Conservation (phyloP, 1,140 invertebrate genomes). For the Apocrypta bakeri region DNA sequence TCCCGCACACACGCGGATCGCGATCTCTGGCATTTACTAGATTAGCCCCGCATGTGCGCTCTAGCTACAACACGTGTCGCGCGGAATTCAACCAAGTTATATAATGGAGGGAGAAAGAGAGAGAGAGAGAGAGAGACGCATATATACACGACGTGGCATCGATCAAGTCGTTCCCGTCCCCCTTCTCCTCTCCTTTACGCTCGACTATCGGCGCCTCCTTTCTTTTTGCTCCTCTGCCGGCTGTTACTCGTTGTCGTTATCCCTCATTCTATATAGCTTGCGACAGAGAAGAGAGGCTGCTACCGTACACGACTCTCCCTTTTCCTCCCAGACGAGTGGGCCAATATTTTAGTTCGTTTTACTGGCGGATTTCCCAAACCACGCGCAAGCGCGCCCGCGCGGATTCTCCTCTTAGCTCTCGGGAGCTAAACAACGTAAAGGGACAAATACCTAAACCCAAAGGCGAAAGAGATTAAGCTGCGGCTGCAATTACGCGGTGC, state of each 20-base stretch:
- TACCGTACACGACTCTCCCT: neutral
- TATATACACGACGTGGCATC: neutral
- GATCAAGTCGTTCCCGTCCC: slow-evolving; percentile 22
- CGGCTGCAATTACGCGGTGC: slow-evolving; percentile 29
- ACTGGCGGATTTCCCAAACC: slow-evolving; percentile 51
- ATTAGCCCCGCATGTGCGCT: slow-evolving; percentile 14
- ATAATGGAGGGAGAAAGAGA: neutral
- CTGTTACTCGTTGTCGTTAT: slow-evolving; percentile 34
- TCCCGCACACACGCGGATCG: neutral
- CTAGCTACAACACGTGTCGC: slow-evolving; percentile 18
- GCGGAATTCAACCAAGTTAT: slow-evolving; percentile 3
- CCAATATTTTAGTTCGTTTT: slow-evolving; percentile 54
- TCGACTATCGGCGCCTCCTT: slow-evolving; percentile 13
- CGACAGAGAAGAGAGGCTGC: neutral
- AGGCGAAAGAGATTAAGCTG: slow-evolving; percentile 29
- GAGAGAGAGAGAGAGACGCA: too few relatives aligned
- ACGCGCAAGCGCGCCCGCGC: neutral
- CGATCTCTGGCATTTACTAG: slow-evolving; percentile 14
- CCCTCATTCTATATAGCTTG: slow-evolving; percentile 19
- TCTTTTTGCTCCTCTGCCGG: slow-evolving; percentile 9
- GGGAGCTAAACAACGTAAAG: slow-evolving; percentile 5
- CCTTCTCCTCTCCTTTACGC: slow-evolving; percentile 28
- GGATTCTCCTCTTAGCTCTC: neutral
- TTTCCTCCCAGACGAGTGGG: slow-evolving; percentile 47
- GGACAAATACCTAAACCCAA: slow-evolving; percentile 45